These are phyloP conservation scores for Steinernema carpocapsae DNA, from an alignment of 2,888 invertebrate species.

Conservation along the genomic window DNA sequence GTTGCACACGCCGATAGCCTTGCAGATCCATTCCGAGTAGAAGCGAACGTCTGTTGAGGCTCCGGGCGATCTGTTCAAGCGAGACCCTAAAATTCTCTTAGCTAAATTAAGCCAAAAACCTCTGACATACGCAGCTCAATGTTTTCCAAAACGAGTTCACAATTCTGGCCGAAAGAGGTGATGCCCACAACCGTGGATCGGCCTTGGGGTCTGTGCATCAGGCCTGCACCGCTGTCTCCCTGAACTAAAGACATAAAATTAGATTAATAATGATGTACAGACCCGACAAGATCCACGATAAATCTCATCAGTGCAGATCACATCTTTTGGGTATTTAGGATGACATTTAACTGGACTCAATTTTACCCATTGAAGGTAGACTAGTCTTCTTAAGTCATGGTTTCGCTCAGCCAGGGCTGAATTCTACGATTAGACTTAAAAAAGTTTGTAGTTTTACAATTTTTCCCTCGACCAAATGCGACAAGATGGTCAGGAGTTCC, in stretches of 20 bases:
- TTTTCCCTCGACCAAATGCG: slow-evolving; percentile 8
- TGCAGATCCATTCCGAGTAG: background rate
- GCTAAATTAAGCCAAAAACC: background rate
- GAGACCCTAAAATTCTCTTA: background rate
- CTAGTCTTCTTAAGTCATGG: background rate
- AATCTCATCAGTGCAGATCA: background rate
- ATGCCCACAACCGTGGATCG: background rate
- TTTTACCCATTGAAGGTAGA: background rate
- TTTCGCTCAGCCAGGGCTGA: background rate
- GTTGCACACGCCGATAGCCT: background rate
- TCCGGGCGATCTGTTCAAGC: background rate
- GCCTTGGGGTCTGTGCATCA: background rate
- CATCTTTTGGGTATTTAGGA: background rate
- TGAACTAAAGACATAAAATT: background rate
- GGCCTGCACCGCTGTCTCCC: slow-evolving; percentile 15
- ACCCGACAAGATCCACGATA: background rate
- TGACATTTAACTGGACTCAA: background rate
- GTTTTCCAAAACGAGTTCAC: background rate
- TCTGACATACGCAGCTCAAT: background rate
- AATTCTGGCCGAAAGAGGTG: slow-evolving; percentile 3
- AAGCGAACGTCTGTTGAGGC: slow-evolving; percentile 7
- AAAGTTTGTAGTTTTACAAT: background rate
- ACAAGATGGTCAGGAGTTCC: background rate
- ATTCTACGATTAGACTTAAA: background rate
- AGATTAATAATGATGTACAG: background rate